Evolutionary conservation across 2,113 vertebrate genomes (phyloP).

Genomic region (Prietella phreatophila): DNA sequence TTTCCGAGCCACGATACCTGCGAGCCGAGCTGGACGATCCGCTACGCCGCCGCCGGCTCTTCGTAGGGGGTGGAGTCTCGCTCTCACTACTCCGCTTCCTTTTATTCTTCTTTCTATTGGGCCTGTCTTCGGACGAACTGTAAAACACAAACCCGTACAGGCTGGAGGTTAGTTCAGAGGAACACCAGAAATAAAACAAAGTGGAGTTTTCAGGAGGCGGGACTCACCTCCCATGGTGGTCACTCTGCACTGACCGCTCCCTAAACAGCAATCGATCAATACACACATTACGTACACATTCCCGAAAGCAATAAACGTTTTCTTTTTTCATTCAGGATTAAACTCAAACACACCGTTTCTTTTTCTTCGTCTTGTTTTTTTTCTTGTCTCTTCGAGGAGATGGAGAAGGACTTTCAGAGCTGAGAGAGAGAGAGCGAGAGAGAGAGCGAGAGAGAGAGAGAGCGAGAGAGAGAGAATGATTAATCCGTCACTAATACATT

Average conservation of each 20-base stretch:
- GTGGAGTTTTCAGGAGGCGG: background rate
- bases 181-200: background rate
- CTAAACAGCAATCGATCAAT: slow-evolving; percentile 8
- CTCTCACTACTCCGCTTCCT: slow-evolving; percentile 62
- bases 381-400: slow-evolving; percentile 79
- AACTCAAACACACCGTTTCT: slow-evolving; percentile 71
- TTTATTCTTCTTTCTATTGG: slow-evolving; percentile 55
- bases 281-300: background rate
- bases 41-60: slow-evolving; percentile 54
- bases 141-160: background rate
- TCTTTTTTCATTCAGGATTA: background rate
- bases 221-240: slow-evolving; percentile 45
- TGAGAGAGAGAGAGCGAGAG: slow-evolving; percentile 44
- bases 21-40: slow-evolving; percentile 64
- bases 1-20: slow-evolving; percentile 55
- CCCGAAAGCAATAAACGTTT: background rate
- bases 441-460: background rate
- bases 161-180: background rate
- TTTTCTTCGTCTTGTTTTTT: slow-evolving; percentile 78
- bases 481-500: background rate
- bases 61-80: slow-evolving; percentile 58
- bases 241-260: slow-evolving; percentile 58
- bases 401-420: slow-evolving; percentile 80
- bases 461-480: background rate
- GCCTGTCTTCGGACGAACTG: slow-evolving; percentile 69